These are phyloP conservation scores for Dorcus hopei DNA, from an alignment of 2,888 invertebrate species.

Conservation along the genomic window DNA sequence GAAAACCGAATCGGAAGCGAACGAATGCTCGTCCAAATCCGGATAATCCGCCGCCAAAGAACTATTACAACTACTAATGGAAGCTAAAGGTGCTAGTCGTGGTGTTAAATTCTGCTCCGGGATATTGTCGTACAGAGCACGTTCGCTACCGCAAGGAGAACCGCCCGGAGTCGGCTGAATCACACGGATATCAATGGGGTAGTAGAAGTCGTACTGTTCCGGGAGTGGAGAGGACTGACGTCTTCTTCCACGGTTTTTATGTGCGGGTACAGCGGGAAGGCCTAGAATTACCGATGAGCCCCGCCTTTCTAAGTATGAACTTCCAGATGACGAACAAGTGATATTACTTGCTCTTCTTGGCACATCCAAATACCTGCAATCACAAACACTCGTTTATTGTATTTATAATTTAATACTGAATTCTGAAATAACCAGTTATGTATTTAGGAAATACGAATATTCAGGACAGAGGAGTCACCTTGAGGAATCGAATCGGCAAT, in stretches of 20 bases:
- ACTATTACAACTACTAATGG: slow-evolving; percentile 74
- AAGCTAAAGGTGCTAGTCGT: slow-evolving; percentile 73
- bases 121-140: slow-evolving; percentile 51
- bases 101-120: slow-evolving; percentile 34
- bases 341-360: slow-evolving; percentile 73
- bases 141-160: slow-evolving; percentile 74
- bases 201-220: slow-evolving; percentile 46
- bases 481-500: no score
- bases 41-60: slow-evolving; percentile 62
- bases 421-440: no score
- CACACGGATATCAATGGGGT: slow-evolving; percentile 55
- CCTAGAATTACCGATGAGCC: slow-evolving; percentile 77
- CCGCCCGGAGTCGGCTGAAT: slow-evolving; percentile 80
- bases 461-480: no score
- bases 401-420: no score
- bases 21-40: slow-evolving; percentile 69
- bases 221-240: slow-evolving; percentile 45
- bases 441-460: no score
- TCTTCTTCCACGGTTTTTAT: slow-evolving; percentile 44
- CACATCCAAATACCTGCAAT: slow-evolving; percentile 41
- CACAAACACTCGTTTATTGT: neutral
- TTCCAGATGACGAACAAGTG: slow-evolving; percentile 81
- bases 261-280: slow-evolving; percentile 58
- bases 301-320: slow-evolving; percentile 77
- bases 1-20: slow-evolving; percentile 78